Evolutionary conservation across 2,113 vertebrate genomes (phyloP).

Genomic region (Lathamus discolor): DNA sequence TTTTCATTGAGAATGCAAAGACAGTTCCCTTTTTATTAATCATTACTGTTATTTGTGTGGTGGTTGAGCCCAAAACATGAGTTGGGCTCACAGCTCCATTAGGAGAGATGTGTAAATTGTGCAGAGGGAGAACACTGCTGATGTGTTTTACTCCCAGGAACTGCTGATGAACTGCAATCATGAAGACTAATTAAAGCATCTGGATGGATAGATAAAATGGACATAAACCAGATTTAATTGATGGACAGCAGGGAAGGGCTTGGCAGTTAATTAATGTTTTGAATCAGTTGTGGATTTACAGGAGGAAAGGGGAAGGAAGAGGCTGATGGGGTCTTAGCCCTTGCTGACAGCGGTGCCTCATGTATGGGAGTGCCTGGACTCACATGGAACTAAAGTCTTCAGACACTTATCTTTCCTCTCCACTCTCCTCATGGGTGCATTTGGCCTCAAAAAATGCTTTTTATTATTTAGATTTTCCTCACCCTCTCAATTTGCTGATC

Average conservation of each 20-base stretch:
- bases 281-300: constrained; percentile 63
- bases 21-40: background rate
- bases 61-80: background rate
- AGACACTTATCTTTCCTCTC: background rate
- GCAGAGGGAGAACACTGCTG: constrained; percentile 5
- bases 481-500: background rate
- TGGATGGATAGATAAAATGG: constrained; percentile 69
- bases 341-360: background rate
- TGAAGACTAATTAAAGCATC: constrained; percentile 63
- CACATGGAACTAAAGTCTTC: background rate
- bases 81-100: background rate
- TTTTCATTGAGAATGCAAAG: background rate
- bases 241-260: constrained; percentile 18
- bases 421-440: background rate
- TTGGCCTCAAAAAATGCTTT: background rate
- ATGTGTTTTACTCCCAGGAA: constrained; percentile 32
- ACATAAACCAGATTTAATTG: constrained; percentile 67
- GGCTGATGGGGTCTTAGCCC: constrained; percentile 31
- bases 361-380: background rate
- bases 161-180: constrained; percentile 59
- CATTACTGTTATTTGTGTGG: background rate
- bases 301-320: constrained; percentile 28
- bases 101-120: constrained; percentile 3
- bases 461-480: background rate
- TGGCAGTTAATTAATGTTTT: constrained; percentile 69